A percentile compares a stretch with the other conserved stretches of the same genome.
These are phyloP conservation scores for Cyphomyrus discorhynchus DNA, from an alignment of 2,113 vertebrate species.

Conservation along the genomic window DNA sequence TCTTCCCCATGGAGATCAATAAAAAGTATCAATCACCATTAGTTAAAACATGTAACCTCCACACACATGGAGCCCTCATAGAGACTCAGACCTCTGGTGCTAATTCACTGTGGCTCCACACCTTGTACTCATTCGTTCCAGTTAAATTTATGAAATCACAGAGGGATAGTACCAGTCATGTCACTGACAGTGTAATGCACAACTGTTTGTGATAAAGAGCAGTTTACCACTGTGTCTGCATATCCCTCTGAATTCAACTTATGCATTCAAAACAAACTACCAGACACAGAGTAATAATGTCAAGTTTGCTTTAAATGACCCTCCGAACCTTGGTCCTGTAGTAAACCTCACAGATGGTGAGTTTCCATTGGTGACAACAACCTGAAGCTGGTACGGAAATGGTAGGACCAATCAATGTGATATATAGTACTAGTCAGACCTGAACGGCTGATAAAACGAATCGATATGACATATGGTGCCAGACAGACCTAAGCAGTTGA, in stretches of 20 bases:
- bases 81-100: background rate
- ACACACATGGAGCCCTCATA: background rate
- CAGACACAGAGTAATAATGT: constrained; percentile 44
- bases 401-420: background rate
- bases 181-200: background rate
- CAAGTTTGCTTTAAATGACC: constrained; percentile 47
- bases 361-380: constrained; percentile 43
- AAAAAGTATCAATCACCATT: background rate
- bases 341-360: constrained; percentile 49
- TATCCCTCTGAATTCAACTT: background rate
- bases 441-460: constrained; percentile 40
- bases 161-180: background rate
- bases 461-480: constrained; percentile 26
- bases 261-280: constrained; percentile 38
- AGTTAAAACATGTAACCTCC: background rate
- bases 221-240: background rate
- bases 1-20: background rate
- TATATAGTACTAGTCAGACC: background rate
- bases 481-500: constrained; percentile 30
- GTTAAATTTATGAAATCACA: background rate
- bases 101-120: background rate
- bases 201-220: background rate
- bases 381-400: constrained; percentile 18
- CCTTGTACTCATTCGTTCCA: background rate
- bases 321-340: constrained; percentile 43